These are phyloP conservation scores for Melanotaenia maccullochi DNA, from an alignment of 2,797 vertebrate genomes.

Conservation along the genomic window DNA sequence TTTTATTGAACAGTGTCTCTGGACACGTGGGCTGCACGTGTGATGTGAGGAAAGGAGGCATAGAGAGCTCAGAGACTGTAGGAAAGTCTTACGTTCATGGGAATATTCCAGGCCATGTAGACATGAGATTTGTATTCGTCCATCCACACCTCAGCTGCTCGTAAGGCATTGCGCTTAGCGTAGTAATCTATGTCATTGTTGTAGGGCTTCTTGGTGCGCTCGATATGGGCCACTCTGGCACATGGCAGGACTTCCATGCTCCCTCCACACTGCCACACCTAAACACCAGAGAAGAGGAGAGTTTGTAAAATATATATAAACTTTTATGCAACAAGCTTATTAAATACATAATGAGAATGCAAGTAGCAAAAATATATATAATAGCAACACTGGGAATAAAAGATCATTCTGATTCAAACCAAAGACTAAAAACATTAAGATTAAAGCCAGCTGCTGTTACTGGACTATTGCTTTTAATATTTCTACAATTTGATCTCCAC, in stretches of 20 bases:
- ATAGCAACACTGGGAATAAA: not conserved
- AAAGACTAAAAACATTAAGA: not conserved
- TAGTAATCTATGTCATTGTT: conserved; percentile 99
- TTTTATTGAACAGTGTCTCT: conserved; percentile 59
- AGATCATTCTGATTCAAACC: not conserved
- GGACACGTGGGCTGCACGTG: conserved; percentile 26
- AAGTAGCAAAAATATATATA: not conserved
- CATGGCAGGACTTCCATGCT: conserved; percentile 99
- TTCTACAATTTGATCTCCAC: no score
- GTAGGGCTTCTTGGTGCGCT: conserved; percentile 97
- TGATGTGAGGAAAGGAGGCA: conserved; percentile 18
- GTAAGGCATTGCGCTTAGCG: conserved; percentile 93
- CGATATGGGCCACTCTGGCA: conserved; percentile 95
- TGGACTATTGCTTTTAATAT: not conserved
- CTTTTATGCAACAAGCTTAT: not conserved
- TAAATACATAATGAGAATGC: not conserved
- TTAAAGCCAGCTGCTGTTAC: not conserved
- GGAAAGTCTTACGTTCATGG: conserved; percentile 90
- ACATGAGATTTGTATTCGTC: conserved; percentile 98
- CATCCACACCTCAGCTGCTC: conserved; percentile 98
- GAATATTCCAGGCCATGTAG: conserved; percentile 99
- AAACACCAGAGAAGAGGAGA: conserved; percentile 36
- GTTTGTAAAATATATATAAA: not conserved
- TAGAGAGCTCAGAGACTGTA: conserved; percentile 22
- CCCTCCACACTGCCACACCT: conserved; percentile 99